Percentiles rank a stretch among this genome's conserved stretches.
Evolutionary conservation across 2,113 vertebrate species (phyloP).

Genomic region (Boleophthalmus pectinirostris): DNA sequence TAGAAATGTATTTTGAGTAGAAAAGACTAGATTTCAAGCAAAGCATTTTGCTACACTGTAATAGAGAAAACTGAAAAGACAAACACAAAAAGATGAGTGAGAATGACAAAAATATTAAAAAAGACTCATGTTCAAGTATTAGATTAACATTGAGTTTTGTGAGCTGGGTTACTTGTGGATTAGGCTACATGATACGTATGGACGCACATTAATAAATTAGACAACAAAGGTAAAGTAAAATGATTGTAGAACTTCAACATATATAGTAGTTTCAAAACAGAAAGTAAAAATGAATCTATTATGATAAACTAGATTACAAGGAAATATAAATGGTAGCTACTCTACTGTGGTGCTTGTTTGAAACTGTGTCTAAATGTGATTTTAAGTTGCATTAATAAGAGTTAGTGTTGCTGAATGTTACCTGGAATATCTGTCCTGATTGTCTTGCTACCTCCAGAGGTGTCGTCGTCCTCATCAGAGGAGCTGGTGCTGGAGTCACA

Average conservation of each 20-base stretch:
- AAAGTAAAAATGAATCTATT: neutral
- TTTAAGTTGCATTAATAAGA: neutral
- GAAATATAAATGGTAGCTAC: neutral
- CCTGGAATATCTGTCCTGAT: slow-evolving; percentile 97
- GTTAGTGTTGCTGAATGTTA: slow-evolving; percentile 61
- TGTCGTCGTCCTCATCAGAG: slow-evolving; percentile 87
- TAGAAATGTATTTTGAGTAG: neutral
- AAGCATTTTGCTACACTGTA: slow-evolving; percentile 13
- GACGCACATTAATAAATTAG: neutral
- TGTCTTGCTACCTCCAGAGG: slow-evolving; percentile 94
- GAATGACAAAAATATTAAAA: slow-evolving; percentile 27
- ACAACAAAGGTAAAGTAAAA: neutral
- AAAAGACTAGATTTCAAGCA: slow-evolving; percentile 45
- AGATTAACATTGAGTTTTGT: slow-evolving; percentile 30
- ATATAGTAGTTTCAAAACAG: neutral
- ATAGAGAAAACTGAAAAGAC: slow-evolving; percentile 32
- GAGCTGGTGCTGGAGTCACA: slow-evolving; percentile 94
- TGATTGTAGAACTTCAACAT: neutral
- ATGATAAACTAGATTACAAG: neutral
- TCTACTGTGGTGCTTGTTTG: neutral
- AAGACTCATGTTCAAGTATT: slow-evolving; percentile 17
- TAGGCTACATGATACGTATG: slow-evolving; percentile 1
- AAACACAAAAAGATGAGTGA: slow-evolving; percentile 46
- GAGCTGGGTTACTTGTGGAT: neutral
- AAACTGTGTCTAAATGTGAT: neutral